phyloP scores from a whole-genome alignment of 2,888 invertebrate species.

The Dynastes hyllus region DNA sequence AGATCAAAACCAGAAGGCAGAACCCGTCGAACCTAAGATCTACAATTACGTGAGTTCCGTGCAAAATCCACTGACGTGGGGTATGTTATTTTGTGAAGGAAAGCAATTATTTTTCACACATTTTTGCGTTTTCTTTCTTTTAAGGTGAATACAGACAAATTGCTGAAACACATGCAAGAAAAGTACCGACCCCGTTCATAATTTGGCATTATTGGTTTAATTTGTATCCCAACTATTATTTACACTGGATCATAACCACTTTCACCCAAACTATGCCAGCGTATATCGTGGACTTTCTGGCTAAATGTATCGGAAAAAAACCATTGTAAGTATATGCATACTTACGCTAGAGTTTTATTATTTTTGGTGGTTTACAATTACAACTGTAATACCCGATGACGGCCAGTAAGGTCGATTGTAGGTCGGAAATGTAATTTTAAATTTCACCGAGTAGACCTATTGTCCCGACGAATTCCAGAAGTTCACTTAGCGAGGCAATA shows the following conservation, averaged over 20 bases:
- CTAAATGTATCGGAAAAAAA: slow-evolving; percentile 74
- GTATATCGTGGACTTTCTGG: slow-evolving; percentile 55
- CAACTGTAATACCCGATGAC: no score
- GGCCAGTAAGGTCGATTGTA: no score
- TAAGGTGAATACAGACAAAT: slow-evolving; percentile 75
- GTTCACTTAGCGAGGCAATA: no score
- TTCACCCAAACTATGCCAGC: slow-evolving; percentile 79
- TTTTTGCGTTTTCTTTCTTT: slow-evolving; percentile 52
- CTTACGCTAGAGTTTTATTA: no score
- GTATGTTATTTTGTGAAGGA: slow-evolving; percentile 67
- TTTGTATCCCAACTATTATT: slow-evolving; percentile 75
- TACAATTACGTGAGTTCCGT: slow-evolving; percentile 91
- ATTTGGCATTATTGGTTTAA: slow-evolving; percentile 78
- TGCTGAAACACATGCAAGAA: slow-evolving; percentile 70
- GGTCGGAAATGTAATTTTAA: no score
- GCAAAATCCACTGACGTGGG: slow-evolving; percentile 88
- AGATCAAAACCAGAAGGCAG: background rate
- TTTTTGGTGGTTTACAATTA: no score
- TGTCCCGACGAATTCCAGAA: no score
- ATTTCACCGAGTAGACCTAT: no score
- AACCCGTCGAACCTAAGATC: slow-evolving; percentile 75
- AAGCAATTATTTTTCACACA: background rate
- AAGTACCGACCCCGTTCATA: slow-evolving; percentile 74
- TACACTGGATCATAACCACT: slow-evolving; percentile 74
- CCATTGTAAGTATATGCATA: slow-evolving; percentile 73